These are phyloP conservation scores for Galleria mellonella DNA, from an alignment of 1,140 invertebrate genomes.

Conservation along the genomic window DNA sequence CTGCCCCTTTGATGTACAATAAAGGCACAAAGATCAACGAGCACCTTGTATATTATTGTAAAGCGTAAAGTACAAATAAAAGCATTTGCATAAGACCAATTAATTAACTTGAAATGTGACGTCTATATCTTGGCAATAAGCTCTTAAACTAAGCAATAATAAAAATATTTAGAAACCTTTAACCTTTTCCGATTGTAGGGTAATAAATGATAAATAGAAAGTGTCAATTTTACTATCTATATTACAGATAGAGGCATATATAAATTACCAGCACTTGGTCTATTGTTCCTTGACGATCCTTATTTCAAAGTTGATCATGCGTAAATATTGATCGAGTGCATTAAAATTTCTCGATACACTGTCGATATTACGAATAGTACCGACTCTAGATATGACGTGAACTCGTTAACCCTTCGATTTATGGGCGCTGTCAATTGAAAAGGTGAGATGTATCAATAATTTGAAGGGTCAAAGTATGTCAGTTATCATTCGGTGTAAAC, in stretches of 20 bases:
- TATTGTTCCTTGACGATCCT: not conserved
- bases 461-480: not conserved
- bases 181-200: too few relatives aligned
- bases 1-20: too few relatives aligned
- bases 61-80: too few relatives aligned
- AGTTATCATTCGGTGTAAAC: not conserved
- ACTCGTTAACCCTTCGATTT: slow-evolving; percentile 1
- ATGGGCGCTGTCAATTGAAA: slow-evolving; percentile 5
- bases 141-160: too few relatives aligned
- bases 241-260: not conserved
- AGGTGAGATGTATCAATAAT: slow-evolving; percentile 2
- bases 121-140: too few relatives aligned
- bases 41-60: too few relatives aligned
- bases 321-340: not conserved
- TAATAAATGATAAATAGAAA: too few relatives aligned
- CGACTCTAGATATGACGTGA: not conserved
- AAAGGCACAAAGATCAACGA: too few relatives aligned
- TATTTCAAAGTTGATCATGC: not conserved
- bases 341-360: not conserved
- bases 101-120: too few relatives aligned
- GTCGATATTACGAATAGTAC: not conserved
- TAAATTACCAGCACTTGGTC: not conserved
- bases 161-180: too few relatives aligned
- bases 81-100: too few relatives aligned
- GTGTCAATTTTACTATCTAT: too few relatives aligned